Conservation (phyloP, 2,888 invertebrate genomes). For the Coremacera marginata region DNA sequence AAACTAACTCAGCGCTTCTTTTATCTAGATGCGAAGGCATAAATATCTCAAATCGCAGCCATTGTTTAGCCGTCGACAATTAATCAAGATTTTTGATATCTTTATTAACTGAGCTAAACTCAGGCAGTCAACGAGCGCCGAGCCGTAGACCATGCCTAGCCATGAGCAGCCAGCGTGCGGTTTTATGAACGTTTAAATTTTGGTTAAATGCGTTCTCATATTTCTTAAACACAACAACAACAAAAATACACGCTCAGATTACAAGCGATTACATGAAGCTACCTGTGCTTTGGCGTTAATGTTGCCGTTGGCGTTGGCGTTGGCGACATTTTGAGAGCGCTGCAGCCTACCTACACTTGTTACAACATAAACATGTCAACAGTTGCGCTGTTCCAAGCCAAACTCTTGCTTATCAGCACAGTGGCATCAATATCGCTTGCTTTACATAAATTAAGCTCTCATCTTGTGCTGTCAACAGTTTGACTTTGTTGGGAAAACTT, state of each 20-base stretch:
- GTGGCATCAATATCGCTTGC: constrained; percentile 19
- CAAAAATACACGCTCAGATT: constrained; percentile 11
- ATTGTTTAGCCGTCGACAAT: constrained; percentile 44
- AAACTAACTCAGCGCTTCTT: neutral
- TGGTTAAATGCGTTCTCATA: neutral
- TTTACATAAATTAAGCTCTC: neutral
- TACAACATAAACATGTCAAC: constrained; percentile 24
- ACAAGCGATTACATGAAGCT: constrained; percentile 19
- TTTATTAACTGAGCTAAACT: constrained; percentile 43
- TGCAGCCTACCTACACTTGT: constrained; percentile 14
- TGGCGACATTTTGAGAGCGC: neutral
- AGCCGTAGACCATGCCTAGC: constrained; percentile 33
- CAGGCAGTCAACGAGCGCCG: too few species aligned
- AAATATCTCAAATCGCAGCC: constrained; percentile 1
- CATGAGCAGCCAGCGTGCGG: too few species aligned
- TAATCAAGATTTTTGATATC: constrained; percentile 49
- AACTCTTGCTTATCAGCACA: constrained; percentile 3
- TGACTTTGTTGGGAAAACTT: neutral
- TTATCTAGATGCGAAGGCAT: neutral
- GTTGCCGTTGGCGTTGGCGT: neutral
- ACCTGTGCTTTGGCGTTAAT: neutral
- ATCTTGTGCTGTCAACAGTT: neutral
- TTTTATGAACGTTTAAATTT: neutral
- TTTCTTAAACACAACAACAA: neutral
- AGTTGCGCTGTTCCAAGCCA: neutral